A percentile compares a stretch with the other conserved stretches of the same genome.
Conservation (phyloP, 1,140 invertebrate species). For the Chionoecetes opilio region DNA sequence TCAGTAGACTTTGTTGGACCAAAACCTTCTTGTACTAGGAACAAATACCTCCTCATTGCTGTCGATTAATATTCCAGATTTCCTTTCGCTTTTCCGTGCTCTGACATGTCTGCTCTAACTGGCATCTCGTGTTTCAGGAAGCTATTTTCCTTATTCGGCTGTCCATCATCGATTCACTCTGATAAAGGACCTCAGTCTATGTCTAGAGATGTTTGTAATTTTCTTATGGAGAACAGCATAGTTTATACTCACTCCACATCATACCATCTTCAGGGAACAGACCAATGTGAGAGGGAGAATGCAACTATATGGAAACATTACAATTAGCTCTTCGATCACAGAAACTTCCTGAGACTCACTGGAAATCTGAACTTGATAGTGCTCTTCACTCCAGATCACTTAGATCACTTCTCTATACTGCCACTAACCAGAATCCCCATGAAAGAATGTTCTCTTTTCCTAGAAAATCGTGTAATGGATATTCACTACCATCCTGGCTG, state of each 20-base stretch:
- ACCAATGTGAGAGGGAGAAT: slow-evolving; percentile 30
- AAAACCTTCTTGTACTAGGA: background rate
- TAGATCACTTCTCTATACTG: slow-evolving; percentile 32
- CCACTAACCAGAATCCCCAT: slow-evolving; percentile 3
- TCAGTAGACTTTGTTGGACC: background rate
- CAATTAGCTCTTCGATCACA: background rate
- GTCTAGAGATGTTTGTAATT: background rate
- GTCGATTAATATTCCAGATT: background rate
- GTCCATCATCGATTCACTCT: background rate
- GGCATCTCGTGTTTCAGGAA: background rate
- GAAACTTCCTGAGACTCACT: background rate
- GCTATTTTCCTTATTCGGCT: background rate
- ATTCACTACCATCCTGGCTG: background rate
- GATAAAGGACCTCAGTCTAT: background rate
- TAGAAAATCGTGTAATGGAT: slow-evolving; percentile 7
- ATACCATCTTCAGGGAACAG: background rate
- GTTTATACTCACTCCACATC: background rate
- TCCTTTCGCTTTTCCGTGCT: background rate
- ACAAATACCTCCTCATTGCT: background rate
- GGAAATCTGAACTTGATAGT: slow-evolving; percentile 21
- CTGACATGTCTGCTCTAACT: background rate
- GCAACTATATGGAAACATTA: background rate
- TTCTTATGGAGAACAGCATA: background rate
- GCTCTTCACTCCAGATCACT: slow-evolving; percentile 22
- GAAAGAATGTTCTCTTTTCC: background rate